A percentile compares a stretch with the other conserved stretches of the same genome.
phyloP scores from a whole-genome alignment of 2,797 vertebrate genomes.

The Lithobates pipiens region DNA sequence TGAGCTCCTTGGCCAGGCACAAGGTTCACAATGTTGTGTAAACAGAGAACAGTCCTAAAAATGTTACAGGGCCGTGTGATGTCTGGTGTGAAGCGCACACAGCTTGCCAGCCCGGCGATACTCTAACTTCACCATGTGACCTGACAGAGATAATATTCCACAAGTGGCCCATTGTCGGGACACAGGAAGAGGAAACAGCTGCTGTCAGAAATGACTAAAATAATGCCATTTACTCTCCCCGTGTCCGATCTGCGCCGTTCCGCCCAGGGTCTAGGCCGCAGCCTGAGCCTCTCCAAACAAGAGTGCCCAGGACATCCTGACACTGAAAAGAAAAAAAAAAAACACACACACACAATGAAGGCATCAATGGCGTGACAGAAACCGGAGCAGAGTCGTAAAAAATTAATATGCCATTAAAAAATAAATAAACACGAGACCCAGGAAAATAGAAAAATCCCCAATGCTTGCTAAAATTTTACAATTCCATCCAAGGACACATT shows the following conservation, averaged over 20 bases:
- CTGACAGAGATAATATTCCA: constrained; percentile 30
- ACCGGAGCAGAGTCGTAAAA: not conserved
- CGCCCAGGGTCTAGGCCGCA: too few species aligned
- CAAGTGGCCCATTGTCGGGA: constrained; percentile 25
- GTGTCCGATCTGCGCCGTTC: not conserved
- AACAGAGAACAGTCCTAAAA: not conserved
- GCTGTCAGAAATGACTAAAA: constrained; percentile 34
- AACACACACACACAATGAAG: too few species aligned
- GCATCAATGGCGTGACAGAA: too few species aligned
- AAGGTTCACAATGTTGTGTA: not conserved
- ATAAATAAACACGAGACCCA: too few species aligned
- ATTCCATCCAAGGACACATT: too few species aligned
- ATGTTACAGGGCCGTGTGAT: not conserved
- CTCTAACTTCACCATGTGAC: constrained; percentile 10
- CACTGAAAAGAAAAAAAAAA: too few species aligned
- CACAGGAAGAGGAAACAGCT: constrained; percentile 55
- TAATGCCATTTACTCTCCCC: constrained; percentile 12
- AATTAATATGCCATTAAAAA: too few species aligned
- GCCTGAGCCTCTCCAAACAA: too few species aligned
- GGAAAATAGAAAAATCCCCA: too few species aligned
- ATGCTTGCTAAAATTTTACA: too few species aligned
- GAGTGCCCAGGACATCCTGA: too few species aligned
- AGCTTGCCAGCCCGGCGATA: not conserved
- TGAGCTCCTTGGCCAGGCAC: not conserved
- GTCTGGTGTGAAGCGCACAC: not conserved